Evolutionary conservation across 2,888 invertebrate species (phyloP).

Genomic region (Noctua janthe): DNA sequence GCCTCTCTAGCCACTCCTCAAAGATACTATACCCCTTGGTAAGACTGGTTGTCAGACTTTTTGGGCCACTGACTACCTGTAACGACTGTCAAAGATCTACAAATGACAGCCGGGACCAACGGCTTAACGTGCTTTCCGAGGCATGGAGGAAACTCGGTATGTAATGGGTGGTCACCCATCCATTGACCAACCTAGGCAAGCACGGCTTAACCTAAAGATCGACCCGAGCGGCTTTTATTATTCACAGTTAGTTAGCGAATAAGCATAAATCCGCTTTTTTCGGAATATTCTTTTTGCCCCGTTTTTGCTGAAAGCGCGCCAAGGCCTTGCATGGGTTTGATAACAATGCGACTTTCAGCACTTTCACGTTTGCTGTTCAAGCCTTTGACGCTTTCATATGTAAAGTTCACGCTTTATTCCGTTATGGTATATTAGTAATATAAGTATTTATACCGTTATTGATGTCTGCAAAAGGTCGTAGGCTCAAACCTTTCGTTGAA

Average conservation of each 20-base stretch:
- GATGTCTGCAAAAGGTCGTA: slow-evolving; percentile 28
- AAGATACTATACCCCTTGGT: no score
- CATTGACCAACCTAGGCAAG: no score
- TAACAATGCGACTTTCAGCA: slow-evolving; percentile 62
- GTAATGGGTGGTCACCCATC: no score
- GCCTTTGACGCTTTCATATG: slow-evolving; percentile 62
- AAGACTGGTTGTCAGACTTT: no score
- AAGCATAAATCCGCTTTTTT: slow-evolving; percentile 42
- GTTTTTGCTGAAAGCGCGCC: slow-evolving; percentile 43
- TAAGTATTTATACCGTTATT: slow-evolving; percentile 31
- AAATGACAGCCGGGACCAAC: no score
- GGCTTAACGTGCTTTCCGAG: no score
- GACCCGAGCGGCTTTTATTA: no score
- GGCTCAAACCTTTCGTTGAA: slow-evolving; percentile 19
- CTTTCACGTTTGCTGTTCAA: slow-evolving; percentile 33
- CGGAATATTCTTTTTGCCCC: slow-evolving; percentile 22
- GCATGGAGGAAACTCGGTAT: no score
- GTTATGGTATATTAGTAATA: slow-evolving; percentile 21
- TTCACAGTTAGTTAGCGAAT: slow-evolving; percentile 31
- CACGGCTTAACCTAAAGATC: no score
- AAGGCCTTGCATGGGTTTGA: slow-evolving; percentile 54
- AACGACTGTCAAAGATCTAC: no score
- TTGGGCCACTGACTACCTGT: no score
- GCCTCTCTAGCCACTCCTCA: no score
- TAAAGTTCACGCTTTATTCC: slow-evolving; percentile 49